Base-by-base conservation (phyloP, 1,140 invertebrate species). In the Wiebesia pumilae region DNA sequence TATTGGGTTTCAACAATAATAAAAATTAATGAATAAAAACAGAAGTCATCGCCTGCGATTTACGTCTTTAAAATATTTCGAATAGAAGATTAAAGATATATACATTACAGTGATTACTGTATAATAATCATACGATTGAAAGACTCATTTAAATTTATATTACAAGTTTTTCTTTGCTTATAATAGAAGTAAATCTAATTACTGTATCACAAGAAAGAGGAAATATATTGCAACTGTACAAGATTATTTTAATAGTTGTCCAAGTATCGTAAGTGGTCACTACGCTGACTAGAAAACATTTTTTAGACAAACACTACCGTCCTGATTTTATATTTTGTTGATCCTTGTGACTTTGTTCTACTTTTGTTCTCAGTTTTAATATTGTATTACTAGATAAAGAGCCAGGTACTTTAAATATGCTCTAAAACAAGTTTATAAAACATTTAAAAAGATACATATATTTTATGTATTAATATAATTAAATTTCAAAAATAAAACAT, bases 321-420 rank as follows among this genome's bases (percentile, higher is more conserved):
- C 88, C 85, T 83, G 91, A 30, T 82, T 92, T 93, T 35, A 85
- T 85, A 81, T 90, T 84, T 78, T 91, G 92, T 89, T 92, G 90
- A 90, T 95, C 94, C 33, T 92, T 92, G 38, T 93, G 94, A 86
- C 94, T 93, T 89, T 95, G 94, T 4, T 94, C 93, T 81, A 95
- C 93, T 85, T 95, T 95, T 38, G 91, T 92, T 84, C 96, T 94
- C 84, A 97, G 91, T 89, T 95, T 96, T 73, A 94, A 88, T 90
- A 97, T 95, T 84, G 94, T 95, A 33, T 93, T 93, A 85, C 94
- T 95, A 82, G 96, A 95, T 90, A 97, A 94, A 69, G 96, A 96
- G 83, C 96, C 96, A 90, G 97, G 96, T 92, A 96, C 94, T 95
- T 95, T 96, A 92, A 97, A 97, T 90, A 97, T 96, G 90, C 95